Evolutionary conservation across 2,113 vertebrate genomes (phyloP).

Genomic region (Prionailurus viverrinus): DNA sequence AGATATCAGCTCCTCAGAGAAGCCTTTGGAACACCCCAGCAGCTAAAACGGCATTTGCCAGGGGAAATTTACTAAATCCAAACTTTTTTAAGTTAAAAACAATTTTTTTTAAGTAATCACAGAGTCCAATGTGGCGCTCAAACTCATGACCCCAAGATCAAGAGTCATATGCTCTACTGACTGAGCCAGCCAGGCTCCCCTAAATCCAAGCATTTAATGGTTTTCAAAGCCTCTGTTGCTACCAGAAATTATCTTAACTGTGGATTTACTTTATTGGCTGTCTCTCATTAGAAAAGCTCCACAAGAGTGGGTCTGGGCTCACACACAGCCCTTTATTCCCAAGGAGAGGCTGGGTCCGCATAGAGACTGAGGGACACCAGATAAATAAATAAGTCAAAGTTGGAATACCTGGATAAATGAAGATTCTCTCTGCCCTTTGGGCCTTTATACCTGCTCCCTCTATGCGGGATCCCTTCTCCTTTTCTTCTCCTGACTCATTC

Average conservation of each 20-base stretch:
- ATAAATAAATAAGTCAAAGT: not conserved
- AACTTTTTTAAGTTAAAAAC: not conserved
- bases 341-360: not conserved
- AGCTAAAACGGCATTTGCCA: slow-evolving; percentile 7
- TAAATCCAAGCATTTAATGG: not conserved
- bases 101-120: not conserved
- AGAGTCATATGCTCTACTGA: not conserved
- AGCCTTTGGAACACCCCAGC: not conserved
- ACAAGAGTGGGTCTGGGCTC: not conserved
- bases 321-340: not conserved
- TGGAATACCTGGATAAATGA: not conserved
- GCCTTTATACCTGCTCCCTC: not conserved
- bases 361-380: not conserved
- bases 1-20: slow-evolving; percentile 8
- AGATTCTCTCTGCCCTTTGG: not conserved
- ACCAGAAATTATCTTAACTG: not conserved
- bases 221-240: not conserved
- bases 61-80: not conserved
- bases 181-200: not conserved
- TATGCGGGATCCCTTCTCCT: not conserved
- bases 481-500: not conserved
- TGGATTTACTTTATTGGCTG: not conserved
- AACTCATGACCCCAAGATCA: not conserved
- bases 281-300: not conserved
- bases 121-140: not conserved